Evolutionary conservation across 2,888 invertebrate species (phyloP).

Genomic region (Siphlonurus alternatus): DNA sequence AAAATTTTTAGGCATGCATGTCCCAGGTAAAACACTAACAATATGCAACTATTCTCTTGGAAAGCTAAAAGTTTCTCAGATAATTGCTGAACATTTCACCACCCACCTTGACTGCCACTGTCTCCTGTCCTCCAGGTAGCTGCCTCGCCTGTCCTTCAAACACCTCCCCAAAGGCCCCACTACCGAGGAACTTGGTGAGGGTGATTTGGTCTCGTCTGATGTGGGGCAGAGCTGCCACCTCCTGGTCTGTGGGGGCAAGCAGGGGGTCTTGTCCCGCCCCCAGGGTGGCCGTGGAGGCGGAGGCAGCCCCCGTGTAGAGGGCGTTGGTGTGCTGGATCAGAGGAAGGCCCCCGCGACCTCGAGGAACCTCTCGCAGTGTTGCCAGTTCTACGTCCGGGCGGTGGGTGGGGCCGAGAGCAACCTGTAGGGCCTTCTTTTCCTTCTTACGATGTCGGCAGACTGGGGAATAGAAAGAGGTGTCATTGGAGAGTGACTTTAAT

Average conservation of each 20-base stretch:
- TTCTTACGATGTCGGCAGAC: constrained; percentile 45
- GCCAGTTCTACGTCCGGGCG: constrained; percentile 69
- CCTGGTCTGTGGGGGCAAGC: constrained; percentile 46
- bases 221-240: constrained; percentile 66
- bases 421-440: constrained; percentile 50
- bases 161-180: constrained; percentile 95
- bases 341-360: constrained; percentile 30
- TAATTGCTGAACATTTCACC: too few species aligned
- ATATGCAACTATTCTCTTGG: too few species aligned
- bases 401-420: constrained; percentile 18
- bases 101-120: constrained; percentile 79
- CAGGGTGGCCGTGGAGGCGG: constrained; percentile 1
- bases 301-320: constrained; percentile 40
- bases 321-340: constrained; percentile 73
- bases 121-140: constrained; percentile 36
- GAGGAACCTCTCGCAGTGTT: constrained; percentile 65
- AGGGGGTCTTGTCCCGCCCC: constrained; percentile 12
- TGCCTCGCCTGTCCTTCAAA: constrained; percentile 77
- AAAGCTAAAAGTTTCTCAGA: too few species aligned
- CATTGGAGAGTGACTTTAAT: too few species aligned
- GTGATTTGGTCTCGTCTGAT: constrained; percentile 72
- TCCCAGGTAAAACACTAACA: too few species aligned
- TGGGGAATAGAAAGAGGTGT: too few species aligned
- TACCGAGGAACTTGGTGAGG: constrained; percentile 75
- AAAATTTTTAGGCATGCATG: too few species aligned